Evolutionary conservation across 2,113 vertebrate genomes (phyloP).

Genomic region (Hydropotes inermis): DNA sequence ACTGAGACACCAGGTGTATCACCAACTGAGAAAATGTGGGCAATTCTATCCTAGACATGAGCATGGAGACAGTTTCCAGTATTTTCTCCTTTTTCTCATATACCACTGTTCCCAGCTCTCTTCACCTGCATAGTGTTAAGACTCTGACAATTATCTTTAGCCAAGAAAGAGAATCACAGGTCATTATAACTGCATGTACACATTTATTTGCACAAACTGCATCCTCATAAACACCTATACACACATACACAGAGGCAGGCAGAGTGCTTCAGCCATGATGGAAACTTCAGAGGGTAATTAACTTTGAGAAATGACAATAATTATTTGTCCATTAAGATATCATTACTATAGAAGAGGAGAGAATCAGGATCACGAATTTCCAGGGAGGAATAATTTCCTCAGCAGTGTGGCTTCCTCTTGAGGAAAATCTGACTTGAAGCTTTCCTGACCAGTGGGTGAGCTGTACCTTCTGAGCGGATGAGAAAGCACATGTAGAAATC

Average conservation of each 20-base stretch:
- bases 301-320: constrained; percentile 64
- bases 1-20: not conserved
- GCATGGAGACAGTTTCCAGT: not conserved
- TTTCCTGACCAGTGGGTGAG: not conserved
- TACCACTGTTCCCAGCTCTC: not conserved
- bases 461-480: not conserved
- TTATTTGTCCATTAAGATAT: constrained; percentile 54
- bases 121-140: not conserved
- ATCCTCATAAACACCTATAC: too few species aligned
- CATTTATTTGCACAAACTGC: not conserved
- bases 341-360: constrained; percentile 38
- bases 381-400: not conserved
- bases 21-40: not conserved
- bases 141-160: not conserved
- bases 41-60: not conserved
- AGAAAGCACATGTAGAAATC: not conserved
- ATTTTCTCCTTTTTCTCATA: not conserved
- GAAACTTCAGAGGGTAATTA: constrained; percentile 45
- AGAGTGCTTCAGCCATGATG: not conserved
- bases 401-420: not conserved
- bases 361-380: not conserved
- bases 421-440: not conserved
- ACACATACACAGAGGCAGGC: not conserved
- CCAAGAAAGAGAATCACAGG: not conserved
- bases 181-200: not conserved